phyloP scores from a whole-genome alignment of 2,888 invertebrate species.

The Hymenopus coronatus region DNA sequence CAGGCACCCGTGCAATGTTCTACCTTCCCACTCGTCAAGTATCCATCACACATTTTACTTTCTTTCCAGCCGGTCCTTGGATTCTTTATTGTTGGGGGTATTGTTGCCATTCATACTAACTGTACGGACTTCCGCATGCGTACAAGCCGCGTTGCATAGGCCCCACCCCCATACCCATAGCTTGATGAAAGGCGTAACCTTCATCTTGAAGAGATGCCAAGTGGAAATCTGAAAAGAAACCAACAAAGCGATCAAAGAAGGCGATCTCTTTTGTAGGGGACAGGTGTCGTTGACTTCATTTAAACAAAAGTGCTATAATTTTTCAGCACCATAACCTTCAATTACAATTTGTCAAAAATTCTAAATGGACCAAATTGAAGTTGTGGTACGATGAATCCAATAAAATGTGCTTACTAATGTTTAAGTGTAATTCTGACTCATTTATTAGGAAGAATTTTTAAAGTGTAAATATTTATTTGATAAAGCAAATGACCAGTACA shows the following conservation, averaged over 20 bases:
- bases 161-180: constrained; percentile 53
- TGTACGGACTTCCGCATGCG: constrained; percentile 53
- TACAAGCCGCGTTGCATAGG: constrained; percentile 53
- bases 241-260: constrained; percentile 24
- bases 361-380: too few relatives aligned
- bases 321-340: too few relatives aligned
- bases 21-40: neutral
- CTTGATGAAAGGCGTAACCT: constrained; percentile 53
- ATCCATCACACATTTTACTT: neutral
- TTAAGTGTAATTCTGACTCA: too few relatives aligned
- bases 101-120: constrained; percentile 52
- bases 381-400: too few relatives aligned
- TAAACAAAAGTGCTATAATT: neutral
- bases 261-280: neutral
- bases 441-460: too few relatives aligned
- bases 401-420: too few relatives aligned
- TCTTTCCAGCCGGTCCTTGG: neutral
- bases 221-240: constrained; percentile 50
- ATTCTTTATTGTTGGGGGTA: constrained; percentile 28
- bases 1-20: neutral
- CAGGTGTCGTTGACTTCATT: neutral
- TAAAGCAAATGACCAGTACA: too few relatives aligned
- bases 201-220: constrained; percentile 54
- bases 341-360: too few relatives aligned
- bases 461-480: too few relatives aligned